phyloP scores from a whole-genome alignment of 2,797 vertebrate genomes.

The Danio choprae region DNA sequence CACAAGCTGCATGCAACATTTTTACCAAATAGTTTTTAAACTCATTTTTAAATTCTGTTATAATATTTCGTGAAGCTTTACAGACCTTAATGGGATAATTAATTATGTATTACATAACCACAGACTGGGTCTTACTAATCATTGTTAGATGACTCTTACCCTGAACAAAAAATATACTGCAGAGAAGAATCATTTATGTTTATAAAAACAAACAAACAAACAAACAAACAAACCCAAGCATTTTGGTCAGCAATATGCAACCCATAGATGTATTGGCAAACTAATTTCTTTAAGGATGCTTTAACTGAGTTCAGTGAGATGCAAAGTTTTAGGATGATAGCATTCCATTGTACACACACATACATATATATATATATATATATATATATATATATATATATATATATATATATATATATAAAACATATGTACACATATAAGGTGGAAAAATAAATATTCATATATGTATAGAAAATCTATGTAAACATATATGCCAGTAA shows the following conservation, averaged over 20 bases:
- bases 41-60: background rate
- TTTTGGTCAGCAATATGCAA: background rate
- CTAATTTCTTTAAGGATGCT: background rate
- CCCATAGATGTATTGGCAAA: background rate
- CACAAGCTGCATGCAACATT: background rate
- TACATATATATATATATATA: too few species aligned
- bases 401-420: too few species aligned
- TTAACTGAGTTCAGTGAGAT: background rate
- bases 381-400: too few species aligned
- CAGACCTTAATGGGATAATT: conserved; percentile 11
- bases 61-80: background rate
- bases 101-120: conserved; percentile 5
- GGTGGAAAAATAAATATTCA: too few species aligned
- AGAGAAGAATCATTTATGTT: background rate
- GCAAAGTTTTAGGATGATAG: background rate
- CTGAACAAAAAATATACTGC: background rate
- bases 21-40: background rate
- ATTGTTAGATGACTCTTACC: background rate
- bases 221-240: background rate
- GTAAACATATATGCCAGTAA: too few species aligned
- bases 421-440: too few species aligned
- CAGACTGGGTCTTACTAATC: background rate
- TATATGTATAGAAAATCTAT: too few species aligned
- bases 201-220: background rate
- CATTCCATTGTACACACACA: too few species aligned